Evolutionary conservation across 37 sponge, comb jelly and placozoan species (phyloP).

Genomic region (Aphrocallistes beatrix): DNA sequence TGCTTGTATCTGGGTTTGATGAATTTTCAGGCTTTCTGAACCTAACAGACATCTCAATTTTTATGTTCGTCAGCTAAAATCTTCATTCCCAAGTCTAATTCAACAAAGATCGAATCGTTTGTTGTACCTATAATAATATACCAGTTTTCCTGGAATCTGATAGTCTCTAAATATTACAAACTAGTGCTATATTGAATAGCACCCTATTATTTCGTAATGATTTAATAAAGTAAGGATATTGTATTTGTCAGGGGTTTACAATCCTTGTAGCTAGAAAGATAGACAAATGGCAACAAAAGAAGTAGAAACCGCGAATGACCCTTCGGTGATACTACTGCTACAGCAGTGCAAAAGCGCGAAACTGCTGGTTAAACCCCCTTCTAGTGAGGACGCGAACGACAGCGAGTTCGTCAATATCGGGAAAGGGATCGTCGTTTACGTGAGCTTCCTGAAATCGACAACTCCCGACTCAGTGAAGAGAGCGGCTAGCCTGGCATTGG

Average conservation of each 20-base stretch:
- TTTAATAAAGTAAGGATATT: too few relatives aligned
- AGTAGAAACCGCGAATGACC: neutral
- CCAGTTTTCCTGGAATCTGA: too few relatives aligned
- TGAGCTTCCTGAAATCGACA: conserved; percentile 30
- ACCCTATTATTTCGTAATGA: too few relatives aligned
- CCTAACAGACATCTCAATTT: neutral
- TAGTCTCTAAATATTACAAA: too few relatives aligned
- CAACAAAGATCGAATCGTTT: too few relatives aligned
- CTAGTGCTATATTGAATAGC: too few relatives aligned
- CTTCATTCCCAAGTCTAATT: too few relatives aligned
- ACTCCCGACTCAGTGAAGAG: neutral
- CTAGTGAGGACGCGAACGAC: neutral
- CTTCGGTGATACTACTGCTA: neutral
- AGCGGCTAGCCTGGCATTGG: neutral
- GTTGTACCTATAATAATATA: too few relatives aligned
- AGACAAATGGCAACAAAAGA: neutral
- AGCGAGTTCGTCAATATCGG: conserved; percentile 13
- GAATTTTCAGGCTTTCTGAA: neutral
- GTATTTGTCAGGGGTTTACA: too few relatives aligned
- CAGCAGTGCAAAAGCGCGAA: neutral
- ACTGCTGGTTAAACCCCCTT: neutral
- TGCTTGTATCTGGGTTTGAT: neutral
- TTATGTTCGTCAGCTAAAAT: too few relatives aligned
- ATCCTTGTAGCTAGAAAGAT: too few relatives aligned
- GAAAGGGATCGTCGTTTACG: conserved; percentile 27